These are phyloP conservation scores for Zootoca vivipara DNA, from an alignment of 2,113 vertebrate genomes.

Conservation along the genomic window DNA sequence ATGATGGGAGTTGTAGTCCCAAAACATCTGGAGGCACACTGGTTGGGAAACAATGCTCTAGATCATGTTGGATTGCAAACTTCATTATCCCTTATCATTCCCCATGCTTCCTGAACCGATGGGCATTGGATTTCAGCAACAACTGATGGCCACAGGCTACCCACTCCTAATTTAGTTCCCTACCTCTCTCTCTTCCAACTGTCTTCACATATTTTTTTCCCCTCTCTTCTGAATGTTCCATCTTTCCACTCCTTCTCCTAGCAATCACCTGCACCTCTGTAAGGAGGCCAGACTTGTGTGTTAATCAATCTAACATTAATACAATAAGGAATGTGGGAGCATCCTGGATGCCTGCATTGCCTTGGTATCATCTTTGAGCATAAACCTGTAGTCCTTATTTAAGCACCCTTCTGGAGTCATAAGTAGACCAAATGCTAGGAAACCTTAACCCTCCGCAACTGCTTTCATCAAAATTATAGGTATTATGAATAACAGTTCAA, in stretches of 20 bases:
- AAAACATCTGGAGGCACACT: too few species aligned
- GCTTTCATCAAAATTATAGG: neutral
- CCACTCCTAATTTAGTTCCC: neutral
- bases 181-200: neutral
- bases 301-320: neutral
- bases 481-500: constrained; percentile 13
- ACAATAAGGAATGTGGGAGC: neutral
- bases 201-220: neutral
- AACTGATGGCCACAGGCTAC: too few species aligned
- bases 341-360: neutral
- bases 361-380: neutral
- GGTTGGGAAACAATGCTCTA: too few species aligned
- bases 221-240: neutral
- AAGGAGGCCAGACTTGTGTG: neutral
- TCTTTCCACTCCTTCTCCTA: neutral
- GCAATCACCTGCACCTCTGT: neutral
- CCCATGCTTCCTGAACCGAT: too few species aligned
- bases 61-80: too few species aligned
- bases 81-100: too few species aligned
- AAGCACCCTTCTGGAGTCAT: neutral
- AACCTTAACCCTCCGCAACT: neutral
- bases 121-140: too few species aligned
- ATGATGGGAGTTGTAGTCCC: too few species aligned
- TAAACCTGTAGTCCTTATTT: neutral
- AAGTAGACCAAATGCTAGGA: neutral